Evolutionary conservation across 1,140 invertebrate species (phyloP).

Genomic region (Drosophila insularis): DNA sequence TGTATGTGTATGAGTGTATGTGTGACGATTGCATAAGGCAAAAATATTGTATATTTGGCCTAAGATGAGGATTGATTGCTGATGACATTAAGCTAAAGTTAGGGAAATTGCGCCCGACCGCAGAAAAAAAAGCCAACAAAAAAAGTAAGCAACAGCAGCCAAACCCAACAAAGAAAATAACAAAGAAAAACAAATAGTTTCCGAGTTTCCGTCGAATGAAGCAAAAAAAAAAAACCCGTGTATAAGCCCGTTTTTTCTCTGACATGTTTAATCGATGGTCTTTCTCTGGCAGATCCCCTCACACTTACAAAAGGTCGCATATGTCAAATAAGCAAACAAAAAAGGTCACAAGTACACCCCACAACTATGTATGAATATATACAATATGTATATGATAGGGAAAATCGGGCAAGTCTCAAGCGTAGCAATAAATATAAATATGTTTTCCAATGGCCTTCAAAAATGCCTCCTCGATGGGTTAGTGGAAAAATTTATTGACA

Average conservation of each 20-base stretch:
- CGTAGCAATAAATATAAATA: not conserved
- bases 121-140: not conserved
- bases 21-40: slow-evolving; percentile 57
- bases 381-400: not conserved
- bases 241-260: not conserved
- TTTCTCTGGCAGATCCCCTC: not conserved
- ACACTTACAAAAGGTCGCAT: not conserved
- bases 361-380: not conserved
- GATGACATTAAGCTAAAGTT: slow-evolving; percentile 23
- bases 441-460: not conserved
- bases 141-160: not conserved
- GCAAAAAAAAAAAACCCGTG: not conserved
- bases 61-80: slow-evolving; percentile 8
- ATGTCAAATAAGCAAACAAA: not conserved
- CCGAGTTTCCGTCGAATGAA: not conserved
- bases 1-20: not conserved
- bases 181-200: slow-evolving; percentile 2
- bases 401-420: not conserved
- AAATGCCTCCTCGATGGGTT: not conserved
- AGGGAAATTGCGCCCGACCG: slow-evolving; percentile 12
- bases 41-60: slow-evolving; percentile 23
- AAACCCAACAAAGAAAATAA: slow-evolving; percentile 5
- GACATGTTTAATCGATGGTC: slow-evolving; percentile 8
- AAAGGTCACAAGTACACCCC: not conserved
- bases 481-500: not conserved